These are phyloP conservation scores for Isotomurus palustris DNA, from an alignment of 2,888 invertebrate genomes.

Conservation along the genomic window DNA sequence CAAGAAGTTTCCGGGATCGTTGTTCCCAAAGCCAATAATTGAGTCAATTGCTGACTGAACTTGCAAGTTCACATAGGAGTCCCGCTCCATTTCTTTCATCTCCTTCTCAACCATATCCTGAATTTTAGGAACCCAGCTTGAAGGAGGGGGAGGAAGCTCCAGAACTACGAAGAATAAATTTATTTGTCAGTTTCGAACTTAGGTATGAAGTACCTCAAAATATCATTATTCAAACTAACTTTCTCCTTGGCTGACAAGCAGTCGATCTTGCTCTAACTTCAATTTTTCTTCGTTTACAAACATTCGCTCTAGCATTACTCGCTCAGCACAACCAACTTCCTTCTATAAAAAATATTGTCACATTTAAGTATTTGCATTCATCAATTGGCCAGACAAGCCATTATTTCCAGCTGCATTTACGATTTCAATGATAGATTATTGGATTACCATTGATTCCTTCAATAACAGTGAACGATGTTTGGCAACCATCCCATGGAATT, in stretches of 20 bases:
- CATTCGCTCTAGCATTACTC: slow-evolving; percentile 45
- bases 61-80: slow-evolving; percentile 44
- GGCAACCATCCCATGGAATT: slow-evolving; percentile 43
- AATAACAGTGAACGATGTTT: slow-evolving; percentile 43
- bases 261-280: slow-evolving; percentile 34
- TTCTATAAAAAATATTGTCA: slow-evolving; percentile 27
- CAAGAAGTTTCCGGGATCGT: slow-evolving; percentile 27
- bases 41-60: slow-evolving; percentile 46
- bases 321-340: slow-evolving; percentile 44
- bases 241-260: slow-evolving; percentile 41
- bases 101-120: slow-evolving; percentile 44
- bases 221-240: slow-evolving; percentile 24
- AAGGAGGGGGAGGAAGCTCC: slow-evolving; percentile 42
- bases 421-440: too few species aligned
- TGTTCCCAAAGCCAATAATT: slow-evolving; percentile 40
- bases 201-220: background rate
- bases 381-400: too few species aligned
- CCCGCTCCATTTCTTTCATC: slow-evolving; percentile 43
- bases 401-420: too few species aligned
- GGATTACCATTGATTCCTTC: slow-evolving; percentile 46
- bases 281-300: slow-evolving; percentile 44
- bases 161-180: slow-evolving; percentile 30
- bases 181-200: background rate
- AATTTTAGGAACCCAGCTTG: slow-evolving; percentile 41
- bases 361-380: too few species aligned